These are phyloP conservation scores for Pristionchus mayeri DNA, from an alignment of 2,888 invertebrate genomes.

Conservation along the genomic window DNA sequence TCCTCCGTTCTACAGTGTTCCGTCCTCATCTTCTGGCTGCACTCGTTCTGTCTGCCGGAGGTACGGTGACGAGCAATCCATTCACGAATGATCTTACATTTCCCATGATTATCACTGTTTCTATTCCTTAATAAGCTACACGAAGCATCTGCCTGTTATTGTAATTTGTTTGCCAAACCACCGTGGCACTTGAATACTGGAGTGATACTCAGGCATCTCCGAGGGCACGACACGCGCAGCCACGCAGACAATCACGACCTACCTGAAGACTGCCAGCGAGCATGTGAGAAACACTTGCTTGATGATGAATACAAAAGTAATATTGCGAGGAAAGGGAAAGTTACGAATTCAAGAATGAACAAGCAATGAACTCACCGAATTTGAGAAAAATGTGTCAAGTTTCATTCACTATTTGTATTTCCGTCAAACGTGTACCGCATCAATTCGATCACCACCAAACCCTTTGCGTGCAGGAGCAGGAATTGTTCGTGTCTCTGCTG, in stretches of 20 bases:
- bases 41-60: constrained; percentile 41
- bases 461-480: constrained; percentile 9
- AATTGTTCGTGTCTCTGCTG: constrained; percentile 44
- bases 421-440: no score
- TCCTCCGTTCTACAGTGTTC: constrained; percentile 45
- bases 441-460: not conserved
- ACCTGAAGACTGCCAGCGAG: constrained; percentile 8
- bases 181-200: no score
- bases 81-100: not conserved
- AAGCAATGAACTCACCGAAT: not conserved
- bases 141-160: no score
- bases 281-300: not conserved
- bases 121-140: no score
- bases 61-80: not conserved
- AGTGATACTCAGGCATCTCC: constrained; percentile 17
- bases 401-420: no score
- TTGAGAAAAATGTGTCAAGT: not conserved
- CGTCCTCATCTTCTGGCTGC: constrained; percentile 14
- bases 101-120: no score
- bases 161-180: no score
- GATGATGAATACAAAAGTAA: not conserved
- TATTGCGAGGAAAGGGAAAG: not conserved
- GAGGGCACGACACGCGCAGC: constrained; percentile 44
- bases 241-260: constrained; percentile 27
- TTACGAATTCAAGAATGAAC: not conserved